Evolutionary conservation across 2,888 invertebrate genomes (phyloP).

Genomic region (Morpho achilles): DNA sequence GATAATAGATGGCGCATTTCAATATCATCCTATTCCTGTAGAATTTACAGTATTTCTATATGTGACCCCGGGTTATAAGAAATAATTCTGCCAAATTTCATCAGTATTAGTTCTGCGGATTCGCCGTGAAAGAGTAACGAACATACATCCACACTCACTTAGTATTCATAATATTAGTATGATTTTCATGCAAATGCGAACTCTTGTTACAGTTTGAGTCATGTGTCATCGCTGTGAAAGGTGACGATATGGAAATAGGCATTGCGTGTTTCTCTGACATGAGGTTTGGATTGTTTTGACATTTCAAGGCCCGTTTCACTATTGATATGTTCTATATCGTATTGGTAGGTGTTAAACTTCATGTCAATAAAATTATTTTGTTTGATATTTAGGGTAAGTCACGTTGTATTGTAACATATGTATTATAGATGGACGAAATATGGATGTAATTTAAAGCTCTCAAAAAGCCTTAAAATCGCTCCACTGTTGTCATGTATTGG

Average conservation of each 20-base stretch:
- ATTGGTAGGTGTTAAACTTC: constrained; percentile 47
- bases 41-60: no score
- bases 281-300: constrained; percentile 50
- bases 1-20: no score
- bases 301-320: constrained; percentile 63
- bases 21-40: no score
- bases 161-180: no score
- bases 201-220: constrained; percentile 15
- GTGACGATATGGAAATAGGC: constrained; percentile 72
- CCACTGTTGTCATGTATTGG: no score
- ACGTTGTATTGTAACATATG: constrained; percentile 30
- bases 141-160: no score
- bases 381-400: constrained; percentile 53
- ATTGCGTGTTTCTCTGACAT: constrained; percentile 63
- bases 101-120: no score
- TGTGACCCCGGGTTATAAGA: no score
- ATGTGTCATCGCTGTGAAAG: constrained; percentile 55
- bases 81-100: no score
- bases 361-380: constrained; percentile 48
- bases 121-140: no score
- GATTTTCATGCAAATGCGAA: not conserved
- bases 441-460: not conserved
- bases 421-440: constrained; percentile 4
- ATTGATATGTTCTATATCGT: constrained; percentile 52
- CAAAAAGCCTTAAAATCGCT: no score